Evolutionary conservation across 2,888 invertebrate species (phyloP).

Genomic region (Galerucella pusilla): DNA sequence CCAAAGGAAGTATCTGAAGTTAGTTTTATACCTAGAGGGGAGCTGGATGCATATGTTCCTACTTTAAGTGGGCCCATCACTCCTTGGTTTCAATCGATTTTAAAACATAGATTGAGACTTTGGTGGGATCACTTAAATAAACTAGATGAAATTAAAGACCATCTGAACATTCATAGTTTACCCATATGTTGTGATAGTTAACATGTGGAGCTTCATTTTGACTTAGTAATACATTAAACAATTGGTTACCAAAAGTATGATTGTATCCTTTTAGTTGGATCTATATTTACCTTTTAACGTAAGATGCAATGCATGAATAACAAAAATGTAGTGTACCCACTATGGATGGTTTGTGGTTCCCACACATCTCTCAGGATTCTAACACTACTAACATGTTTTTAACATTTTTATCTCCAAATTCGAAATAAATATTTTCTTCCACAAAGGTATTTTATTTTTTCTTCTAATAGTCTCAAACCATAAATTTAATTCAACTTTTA

Average conservation of each 20-base stretch:
- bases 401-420: not conserved
- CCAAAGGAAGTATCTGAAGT: constrained; percentile 90
- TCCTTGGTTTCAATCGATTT: constrained; percentile 94
- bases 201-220: not conserved
- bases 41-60: constrained; percentile 73
- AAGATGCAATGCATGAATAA: too few relatives aligned
- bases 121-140: constrained; percentile 95
- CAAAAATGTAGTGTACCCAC: not conserved
- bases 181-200: constrained; percentile 4
- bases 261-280: too few relatives aligned
- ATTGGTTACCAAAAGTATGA: not conserved
- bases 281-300: too few relatives aligned
- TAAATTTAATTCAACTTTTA: too few relatives aligned
- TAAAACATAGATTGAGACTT: constrained; percentile 79
- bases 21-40: constrained; percentile 75
- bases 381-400: not conserved
- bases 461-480: too few relatives aligned
- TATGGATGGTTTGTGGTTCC: not conserved
- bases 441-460: not conserved
- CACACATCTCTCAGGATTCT: not conserved
- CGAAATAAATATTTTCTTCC: not conserved
- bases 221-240: not conserved
- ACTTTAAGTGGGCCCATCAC: constrained; percentile 80
- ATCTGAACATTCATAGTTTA: constrained; percentile 69
- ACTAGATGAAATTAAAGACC: constrained; percentile 78